phyloP scores from a whole-genome alignment of 1,140 invertebrate genomes.

The Hypsibius dujardini region DNA sequence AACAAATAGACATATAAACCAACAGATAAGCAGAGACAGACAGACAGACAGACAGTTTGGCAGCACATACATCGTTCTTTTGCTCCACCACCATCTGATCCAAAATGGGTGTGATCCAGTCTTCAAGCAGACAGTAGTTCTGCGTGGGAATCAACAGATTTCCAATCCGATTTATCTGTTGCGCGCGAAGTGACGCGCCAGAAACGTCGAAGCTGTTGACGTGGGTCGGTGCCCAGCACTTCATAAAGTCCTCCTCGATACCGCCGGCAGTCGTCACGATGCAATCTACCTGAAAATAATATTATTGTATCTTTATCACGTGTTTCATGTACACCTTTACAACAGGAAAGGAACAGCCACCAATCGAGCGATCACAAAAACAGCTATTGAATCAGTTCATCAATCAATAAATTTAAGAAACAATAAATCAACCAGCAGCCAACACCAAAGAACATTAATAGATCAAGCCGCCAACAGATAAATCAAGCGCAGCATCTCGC shows the following conservation, averaged over 20 bases:
- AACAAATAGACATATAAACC: neutral
- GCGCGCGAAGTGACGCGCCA: slow-evolving; percentile 37
- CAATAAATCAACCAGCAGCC: neutral
- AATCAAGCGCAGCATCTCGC: slow-evolving; percentile 2
- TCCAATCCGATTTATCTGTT: slow-evolving; percentile 77
- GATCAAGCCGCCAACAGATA: neutral
- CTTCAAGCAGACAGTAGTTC: slow-evolving; percentile 95
- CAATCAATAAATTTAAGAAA: no score
- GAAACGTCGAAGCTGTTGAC: slow-evolving; percentile 71
- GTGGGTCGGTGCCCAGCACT: slow-evolving; percentile 85
- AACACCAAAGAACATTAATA: slow-evolving; percentile 17
- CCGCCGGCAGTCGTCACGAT: slow-evolving; percentile 94
- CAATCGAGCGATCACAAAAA: no score
- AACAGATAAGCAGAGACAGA: neutral
- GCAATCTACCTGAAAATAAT: slow-evolving; percentile 55
- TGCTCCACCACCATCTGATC: slow-evolving; percentile 81
- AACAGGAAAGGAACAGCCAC: no score
- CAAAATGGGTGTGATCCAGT: slow-evolving; percentile 87
- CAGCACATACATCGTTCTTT: slow-evolving; percentile 40
- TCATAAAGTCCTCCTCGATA: slow-evolving; percentile 96
- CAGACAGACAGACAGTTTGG: neutral
- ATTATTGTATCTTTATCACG: no score
- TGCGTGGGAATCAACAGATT: slow-evolving; percentile 94
- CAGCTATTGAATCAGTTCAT: no score
- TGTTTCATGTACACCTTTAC: no score